Evolutionary conservation across 2,113 vertebrate species (phyloP), one percentile per base, ranked within the genome.

Genomic region (Pholis gunnellus): DNA sequence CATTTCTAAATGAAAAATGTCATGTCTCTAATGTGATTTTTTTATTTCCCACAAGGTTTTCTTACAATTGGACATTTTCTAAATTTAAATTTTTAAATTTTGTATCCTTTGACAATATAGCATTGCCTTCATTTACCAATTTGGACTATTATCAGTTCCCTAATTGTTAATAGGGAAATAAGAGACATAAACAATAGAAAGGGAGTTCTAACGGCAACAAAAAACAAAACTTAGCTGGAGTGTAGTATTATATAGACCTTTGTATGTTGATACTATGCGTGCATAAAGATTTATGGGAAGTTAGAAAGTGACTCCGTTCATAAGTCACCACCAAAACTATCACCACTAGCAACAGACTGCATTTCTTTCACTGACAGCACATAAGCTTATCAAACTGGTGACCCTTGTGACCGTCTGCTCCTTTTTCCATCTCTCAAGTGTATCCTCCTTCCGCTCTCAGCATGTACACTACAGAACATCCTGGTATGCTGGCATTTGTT

Each of bases 381-480:
- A 9, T 50, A 66, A 80, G 20, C 48, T 54, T 29, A n/a, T 79
- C 18, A 57, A 63, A 67, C 40, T 48, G 25, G 52, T 42, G 59
- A 70, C 72, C 38, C 5, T 64, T 29, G 54, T 77, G 75, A 78
- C 52, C n/a, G 8, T 81, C 50, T 63, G 61, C 63, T 76, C 57
- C 48, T 46, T 57, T 54, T 75, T 40, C 40, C 48, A 70, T 76
- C 20, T 40, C 38, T 75, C 65, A 6, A 59, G 61, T 75, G 7
- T n/a, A 31, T 59, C 54, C 56, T 77, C 15, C 27, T 50, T 82
- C 7, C n/a, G 31, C 31, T 75, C 75, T 69, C 68, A 70, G 56
- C 54, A 64, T 78, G 71, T 78, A 70, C 52, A 87, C 70, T 34
- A 57, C 68, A 78, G 64, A 89, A 88, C 81, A 88, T 82, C 79